These are phyloP conservation scores for Salmo trutta DNA, from an alignment of 2,797 vertebrate species.

Conservation along the genomic window DNA sequence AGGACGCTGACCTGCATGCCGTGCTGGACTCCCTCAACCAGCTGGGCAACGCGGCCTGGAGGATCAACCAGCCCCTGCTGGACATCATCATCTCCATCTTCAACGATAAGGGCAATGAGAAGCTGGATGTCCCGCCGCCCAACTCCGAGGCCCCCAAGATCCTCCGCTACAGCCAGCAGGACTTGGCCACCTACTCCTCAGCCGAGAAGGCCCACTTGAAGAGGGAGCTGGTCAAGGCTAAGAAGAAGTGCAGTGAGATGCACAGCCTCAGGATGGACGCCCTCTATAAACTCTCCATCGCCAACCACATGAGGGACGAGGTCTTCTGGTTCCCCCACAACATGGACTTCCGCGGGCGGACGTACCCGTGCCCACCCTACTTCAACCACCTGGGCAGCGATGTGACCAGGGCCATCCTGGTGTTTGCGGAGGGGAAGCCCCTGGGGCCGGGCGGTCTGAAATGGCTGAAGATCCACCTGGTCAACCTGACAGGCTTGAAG, in stretches of 20 bases:
- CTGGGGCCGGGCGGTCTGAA: slow-evolving; percentile 86
- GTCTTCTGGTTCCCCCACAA: slow-evolving; percentile 98
- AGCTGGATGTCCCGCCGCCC: slow-evolving; percentile 86
- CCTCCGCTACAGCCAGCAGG: slow-evolving; percentile 42
- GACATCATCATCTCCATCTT: slow-evolving; percentile 91
- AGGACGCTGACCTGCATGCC: slow-evolving; percentile 67
- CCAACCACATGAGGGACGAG: slow-evolving; percentile 82
- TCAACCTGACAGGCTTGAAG: slow-evolving; percentile 92
- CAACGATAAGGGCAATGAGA: slow-evolving; percentile 82
- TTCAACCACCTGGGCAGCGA: slow-evolving; percentile 96
- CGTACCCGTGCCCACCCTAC: slow-evolving; percentile 92
- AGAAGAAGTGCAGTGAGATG: slow-evolving; percentile 86
- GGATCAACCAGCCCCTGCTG: slow-evolving; percentile 83
- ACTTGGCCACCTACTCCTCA: slow-evolving; percentile 28
- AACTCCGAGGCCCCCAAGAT: slow-evolving; percentile 81
- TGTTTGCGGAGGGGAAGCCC: slow-evolving; percentile 90
- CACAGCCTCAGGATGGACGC: slow-evolving; percentile 88
- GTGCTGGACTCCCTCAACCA: slow-evolving; percentile 90
- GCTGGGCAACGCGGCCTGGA: slow-evolving; percentile 91
- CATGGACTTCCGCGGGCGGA: slow-evolving; percentile 97
- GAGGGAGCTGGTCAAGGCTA: slow-evolving; percentile 73
- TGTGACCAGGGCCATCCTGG: slow-evolving; percentile 83
- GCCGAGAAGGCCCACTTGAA: slow-evolving; percentile 73
- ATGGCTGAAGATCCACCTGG: slow-evolving; percentile 95
- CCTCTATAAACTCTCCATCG: slow-evolving; percentile 93